Conservation (phyloP, 2,113 vertebrate genomes). For the Heteronetta atricapilla region DNA sequence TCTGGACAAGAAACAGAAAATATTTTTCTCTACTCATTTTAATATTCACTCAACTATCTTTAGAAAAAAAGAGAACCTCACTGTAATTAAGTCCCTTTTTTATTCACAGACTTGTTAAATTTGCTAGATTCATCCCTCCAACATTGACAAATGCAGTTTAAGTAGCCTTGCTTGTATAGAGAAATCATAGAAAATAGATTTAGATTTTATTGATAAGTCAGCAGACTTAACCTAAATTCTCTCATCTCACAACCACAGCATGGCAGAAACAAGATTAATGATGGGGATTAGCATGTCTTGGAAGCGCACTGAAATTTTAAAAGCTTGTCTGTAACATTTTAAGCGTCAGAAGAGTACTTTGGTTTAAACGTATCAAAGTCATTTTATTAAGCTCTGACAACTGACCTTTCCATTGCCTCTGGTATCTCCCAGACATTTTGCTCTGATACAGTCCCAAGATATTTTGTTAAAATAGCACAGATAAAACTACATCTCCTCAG, state of each 20-base stretch:
- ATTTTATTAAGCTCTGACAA: neutral
- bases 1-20: neutral
- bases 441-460: accelerated
- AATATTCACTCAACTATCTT: neutral
- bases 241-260: neutral
- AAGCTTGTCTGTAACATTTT: neutral
- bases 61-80: neutral
- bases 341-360: neutral
- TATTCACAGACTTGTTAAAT: neutral
- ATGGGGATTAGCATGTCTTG: neutral
- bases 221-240: neutral
- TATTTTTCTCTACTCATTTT: neutral
- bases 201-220: neutral
- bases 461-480: neutral
- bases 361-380: neutral
- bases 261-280: neutral
- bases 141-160: neutral
- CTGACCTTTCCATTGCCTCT: neutral
- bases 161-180: neutral
- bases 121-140: neutral
- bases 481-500: neutral
- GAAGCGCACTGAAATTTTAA: neutral
- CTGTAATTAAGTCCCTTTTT: neutral
- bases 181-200: neutral
- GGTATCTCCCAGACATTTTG: neutral